Evolutionary conservation across 2,888 invertebrate genomes (phyloP).

Genomic region (Yponomeuta malinellus): DNA sequence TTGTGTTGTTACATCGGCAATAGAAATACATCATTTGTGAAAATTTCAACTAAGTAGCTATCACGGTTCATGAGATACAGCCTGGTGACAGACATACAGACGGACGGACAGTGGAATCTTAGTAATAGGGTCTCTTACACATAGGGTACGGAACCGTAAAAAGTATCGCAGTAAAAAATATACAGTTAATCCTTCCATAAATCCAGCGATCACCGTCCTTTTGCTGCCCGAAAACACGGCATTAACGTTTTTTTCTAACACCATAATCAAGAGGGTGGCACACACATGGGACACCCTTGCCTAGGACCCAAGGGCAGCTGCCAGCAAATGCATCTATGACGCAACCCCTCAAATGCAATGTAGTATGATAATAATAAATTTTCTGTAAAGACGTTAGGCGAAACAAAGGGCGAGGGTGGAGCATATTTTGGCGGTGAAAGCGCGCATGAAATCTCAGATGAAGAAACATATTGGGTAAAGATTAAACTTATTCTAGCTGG

Average conservation of each 20-base stretch:
- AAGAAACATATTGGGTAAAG: not conserved
- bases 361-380: slow-evolving; percentile 70
- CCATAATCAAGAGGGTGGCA: slow-evolving; percentile 66
- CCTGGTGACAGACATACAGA: too few species aligned
- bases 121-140: too few species aligned
- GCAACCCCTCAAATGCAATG: slow-evolving; percentile 60
- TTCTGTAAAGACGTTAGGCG: slow-evolving; percentile 24
- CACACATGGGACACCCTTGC: slow-evolving; percentile 44
- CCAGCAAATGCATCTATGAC: slow-evolving; percentile 54
- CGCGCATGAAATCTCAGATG: not conserved
- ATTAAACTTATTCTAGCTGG: not conserved
- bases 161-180: not conserved
- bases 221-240: slow-evolving; percentile 65
- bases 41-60: too few species aligned
- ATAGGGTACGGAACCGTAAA: too few species aligned
- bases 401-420: slow-evolving; percentile 12
- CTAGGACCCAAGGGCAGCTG: slow-evolving; percentile 59
- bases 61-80: too few species aligned
- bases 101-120: too few species aligned
- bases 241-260: slow-evolving; percentile 69
- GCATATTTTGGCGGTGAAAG: slow-evolving; percentile 3
- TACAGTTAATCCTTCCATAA: slow-evolving; percentile 15
- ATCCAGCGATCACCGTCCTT: slow-evolving; percentile 19
- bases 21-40: too few species aligned
- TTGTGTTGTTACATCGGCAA: too few species aligned